Base-by-base conservation (phyloP, 1,140 invertebrate species). In the Macrobrachium rosenbergii region DNA sequence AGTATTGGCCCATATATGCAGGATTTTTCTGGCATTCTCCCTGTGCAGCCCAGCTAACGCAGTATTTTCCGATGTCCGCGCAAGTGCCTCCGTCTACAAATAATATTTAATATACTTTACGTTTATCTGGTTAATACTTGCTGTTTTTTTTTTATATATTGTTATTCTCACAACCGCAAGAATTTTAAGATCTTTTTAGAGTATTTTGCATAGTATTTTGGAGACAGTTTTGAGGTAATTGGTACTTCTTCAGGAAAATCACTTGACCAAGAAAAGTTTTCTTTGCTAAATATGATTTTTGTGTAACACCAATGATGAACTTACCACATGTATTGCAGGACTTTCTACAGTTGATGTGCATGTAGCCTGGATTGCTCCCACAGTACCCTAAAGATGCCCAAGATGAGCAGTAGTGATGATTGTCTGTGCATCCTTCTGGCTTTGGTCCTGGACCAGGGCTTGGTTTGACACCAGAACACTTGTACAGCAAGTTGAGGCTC, bases 401-500 rank as follows among this genome's bases (percentile, higher is more conserved):
- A 14, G 87, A 81, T 12, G 64, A 19, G 80, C 91, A 91, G 58
- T 88, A 79, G 19, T 83, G 76, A 83, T 90, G 83, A 67, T 90
- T 89, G 78, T 91, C 88, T 52, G 88, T 73, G 89, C 90, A 90
- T 72, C 45, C 60, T 12, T 83, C 17, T 16, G 90, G 77, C 8
- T 52, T 52, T 52, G 52, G 52, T 52, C 7, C 52, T 52, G 19
- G 81, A 77, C 75, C 75, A 75, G 19, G 89, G 88, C 69, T 85
- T 75, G 52, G 52, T 52, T 52, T 52, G 12, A 52, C 52, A 21
- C 72, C 89, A 28, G 89, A 85, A 64, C 92, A 93, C 59, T 91
- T 90, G 89, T 93, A 93, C 6, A 93, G 89, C 78, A 91, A 91
- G 79, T 92, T 92, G 60, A 93, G 91, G 78, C 93, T 93, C 5